Conservation (phyloP, 1,140 invertebrate genomes). For the Hycleus cichorii region DNA sequence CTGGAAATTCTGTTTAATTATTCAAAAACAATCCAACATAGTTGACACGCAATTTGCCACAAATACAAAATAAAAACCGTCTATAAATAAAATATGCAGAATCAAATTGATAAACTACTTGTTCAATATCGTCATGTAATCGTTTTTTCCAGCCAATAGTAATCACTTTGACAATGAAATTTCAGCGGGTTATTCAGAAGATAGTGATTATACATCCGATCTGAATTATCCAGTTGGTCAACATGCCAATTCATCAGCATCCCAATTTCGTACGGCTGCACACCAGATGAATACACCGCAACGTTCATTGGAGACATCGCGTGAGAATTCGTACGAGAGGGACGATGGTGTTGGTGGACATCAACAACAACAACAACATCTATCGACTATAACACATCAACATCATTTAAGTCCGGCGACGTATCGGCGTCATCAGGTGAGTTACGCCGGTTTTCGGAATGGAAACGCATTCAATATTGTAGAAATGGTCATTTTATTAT, state of each 20-base stretch:
- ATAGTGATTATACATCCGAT: conserved; percentile 94
- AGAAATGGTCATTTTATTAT: too few species aligned
- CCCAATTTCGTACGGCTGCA: conserved; percentile 70
- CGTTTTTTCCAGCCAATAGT: conserved; percentile 38
- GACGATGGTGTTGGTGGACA: conserved; percentile 49
- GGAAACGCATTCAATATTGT: too few species aligned
- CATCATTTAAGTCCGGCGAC: conserved; percentile 36
- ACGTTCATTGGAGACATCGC: conserved; percentile 68
- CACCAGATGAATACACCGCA: conserved; percentile 72
- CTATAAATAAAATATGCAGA: too few species aligned
- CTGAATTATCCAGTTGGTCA: conserved; percentile 89
- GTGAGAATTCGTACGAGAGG: conserved; percentile 77
- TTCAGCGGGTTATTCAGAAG: conserved; percentile 91
- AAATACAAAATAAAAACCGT: too few species aligned
- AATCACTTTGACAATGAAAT: conserved; percentile 43
- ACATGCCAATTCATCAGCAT: conserved; percentile 77
- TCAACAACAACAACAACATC: conserved; percentile 30
- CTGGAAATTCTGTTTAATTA: too few species aligned
- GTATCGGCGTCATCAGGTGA: conserved; percentile 22
- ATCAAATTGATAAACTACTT: too few species aligned
- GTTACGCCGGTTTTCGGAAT: too few species aligned
- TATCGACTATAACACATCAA: conserved; percentile 26
- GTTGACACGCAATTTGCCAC: too few species aligned
- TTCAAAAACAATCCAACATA: too few species aligned
- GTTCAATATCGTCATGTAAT: not conserved